Conservation (phyloP, 2,113 vertebrate species). For the Eptesicus fuscus region DNA sequence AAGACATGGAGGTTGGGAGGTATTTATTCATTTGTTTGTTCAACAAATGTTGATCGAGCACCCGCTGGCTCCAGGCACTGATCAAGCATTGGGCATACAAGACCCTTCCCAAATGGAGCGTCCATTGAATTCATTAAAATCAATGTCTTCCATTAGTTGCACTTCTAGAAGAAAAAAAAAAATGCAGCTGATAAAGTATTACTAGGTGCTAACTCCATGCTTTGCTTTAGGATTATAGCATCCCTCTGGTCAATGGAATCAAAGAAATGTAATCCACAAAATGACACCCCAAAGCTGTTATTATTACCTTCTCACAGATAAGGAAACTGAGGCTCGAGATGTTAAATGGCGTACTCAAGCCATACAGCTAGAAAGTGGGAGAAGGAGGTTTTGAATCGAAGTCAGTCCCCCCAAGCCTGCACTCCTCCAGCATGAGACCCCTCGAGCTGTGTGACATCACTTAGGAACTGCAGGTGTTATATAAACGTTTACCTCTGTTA, state of each 20-base stretch:
- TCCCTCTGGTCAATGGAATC: background rate
- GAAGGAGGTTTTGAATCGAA: background rate
- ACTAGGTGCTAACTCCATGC: background rate
- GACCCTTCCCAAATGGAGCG: background rate
- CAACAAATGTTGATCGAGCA: background rate
- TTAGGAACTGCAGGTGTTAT: background rate
- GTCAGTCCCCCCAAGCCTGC: background rate
- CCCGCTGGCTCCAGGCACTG: background rate
- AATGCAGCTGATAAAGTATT: background rate
- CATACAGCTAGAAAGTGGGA: background rate
- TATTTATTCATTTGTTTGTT: background rate
- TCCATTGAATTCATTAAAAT: background rate
- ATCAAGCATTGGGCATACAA: background rate
- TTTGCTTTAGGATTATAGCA: background rate
- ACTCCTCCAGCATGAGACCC: background rate
- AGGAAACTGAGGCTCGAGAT: background rate
- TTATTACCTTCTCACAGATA: background rate
- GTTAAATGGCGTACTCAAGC: background rate
- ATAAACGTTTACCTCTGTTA: background rate
- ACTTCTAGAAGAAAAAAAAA: background rate
- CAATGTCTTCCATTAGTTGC: background rate
- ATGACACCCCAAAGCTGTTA: background rate
- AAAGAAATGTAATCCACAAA: slow-evolving; percentile 5
- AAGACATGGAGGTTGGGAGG: no score
- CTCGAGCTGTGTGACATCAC: background rate